Evolutionary conservation across 2,888 invertebrate species (phyloP), one percentile per base, ranked within the genome.

Genomic region (Ditylenchus weischeri): DNA sequence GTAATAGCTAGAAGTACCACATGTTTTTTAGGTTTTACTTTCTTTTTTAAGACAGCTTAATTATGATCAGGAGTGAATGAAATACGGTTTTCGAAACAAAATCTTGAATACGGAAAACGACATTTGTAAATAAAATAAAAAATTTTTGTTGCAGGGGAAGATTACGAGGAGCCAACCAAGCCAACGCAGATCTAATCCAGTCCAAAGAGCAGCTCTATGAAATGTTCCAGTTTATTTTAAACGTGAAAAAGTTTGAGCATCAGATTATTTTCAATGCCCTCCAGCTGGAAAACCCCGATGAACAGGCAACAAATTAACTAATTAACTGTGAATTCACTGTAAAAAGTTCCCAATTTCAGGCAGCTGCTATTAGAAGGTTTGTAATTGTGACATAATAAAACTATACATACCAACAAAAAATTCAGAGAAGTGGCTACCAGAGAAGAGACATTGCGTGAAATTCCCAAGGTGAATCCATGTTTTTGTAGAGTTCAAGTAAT

Each of bases 161-260:
- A 23, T 51, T 71, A 57, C 63, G 79, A 6, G 72, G 69, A 1
- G 72, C 73, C 23, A 72, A 72, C 29, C 73, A 75, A 57, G 69
- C 73, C 19, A 79, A 71, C 47, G 77, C 77, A 18, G 83, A 83
- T 57, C 69, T 76, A 19, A 80, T 96, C 83, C 88, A 96, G 77
- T 93, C 93, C 79, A 99, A 99, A 86, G 98, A 99, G 84, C 98
- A 99, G 84, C 88, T 99, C 15, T 99, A 94, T 86, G 98, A 99
- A 85, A 95, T 98, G 93, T 99, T 98, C 86, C 98, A 99, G 85
- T 95, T 95, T 86, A 94, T 99, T 78, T 87, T 99, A 71, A 91
- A 91, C 65, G 92, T 99, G 65, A 98, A 98, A 87, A 99, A 99
- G 86, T 99, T 98, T 85, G 98, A 99, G 86, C 98, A 99, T 86